These are phyloP conservation scores for Rhagoletis zephyria DNA, from an alignment of 1,140 invertebrate species.

Conservation along the genomic window DNA sequence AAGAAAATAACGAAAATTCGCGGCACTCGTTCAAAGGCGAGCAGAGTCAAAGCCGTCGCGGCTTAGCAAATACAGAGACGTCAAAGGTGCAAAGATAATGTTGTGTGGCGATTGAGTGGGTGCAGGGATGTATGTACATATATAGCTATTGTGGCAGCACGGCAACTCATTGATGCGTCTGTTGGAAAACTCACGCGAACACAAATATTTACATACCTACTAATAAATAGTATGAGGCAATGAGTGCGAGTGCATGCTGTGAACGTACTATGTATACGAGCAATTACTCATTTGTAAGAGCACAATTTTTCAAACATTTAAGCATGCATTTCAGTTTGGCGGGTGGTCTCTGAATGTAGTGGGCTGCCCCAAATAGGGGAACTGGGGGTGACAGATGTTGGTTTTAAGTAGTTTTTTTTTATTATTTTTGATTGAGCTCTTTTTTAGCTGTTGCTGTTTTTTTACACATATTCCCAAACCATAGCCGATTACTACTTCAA, in stretches of 20 bases:
- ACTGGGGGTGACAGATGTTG: no score
- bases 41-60: constrained; percentile 34
- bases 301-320: neutral
- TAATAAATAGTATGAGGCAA: neutral
- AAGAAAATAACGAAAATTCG: constrained; percentile 26
- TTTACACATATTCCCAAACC: neutral
- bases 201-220: no score
- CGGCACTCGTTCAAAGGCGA: neutral
- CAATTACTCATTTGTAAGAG: neutral
- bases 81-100: neutral
- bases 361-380: no score
- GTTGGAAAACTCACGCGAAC: neutral
- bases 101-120: neutral
- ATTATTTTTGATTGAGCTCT: no score
- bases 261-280: neutral
- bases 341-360: neutral
- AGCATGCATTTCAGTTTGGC: neutral
- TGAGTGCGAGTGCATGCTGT: neutral
- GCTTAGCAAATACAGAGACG: constrained; percentile 17
- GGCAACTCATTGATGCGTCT: neutral
- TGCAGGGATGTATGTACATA: no score
- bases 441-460: neutral
- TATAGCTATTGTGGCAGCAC: neutral
- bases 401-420: no score
- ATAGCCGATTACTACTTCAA: neutral